A percentile compares a stretch with the other conserved stretches of the same genome.
Conservation (phyloP, 2,797 vertebrate species). For the Onychomys torridus region DNA sequence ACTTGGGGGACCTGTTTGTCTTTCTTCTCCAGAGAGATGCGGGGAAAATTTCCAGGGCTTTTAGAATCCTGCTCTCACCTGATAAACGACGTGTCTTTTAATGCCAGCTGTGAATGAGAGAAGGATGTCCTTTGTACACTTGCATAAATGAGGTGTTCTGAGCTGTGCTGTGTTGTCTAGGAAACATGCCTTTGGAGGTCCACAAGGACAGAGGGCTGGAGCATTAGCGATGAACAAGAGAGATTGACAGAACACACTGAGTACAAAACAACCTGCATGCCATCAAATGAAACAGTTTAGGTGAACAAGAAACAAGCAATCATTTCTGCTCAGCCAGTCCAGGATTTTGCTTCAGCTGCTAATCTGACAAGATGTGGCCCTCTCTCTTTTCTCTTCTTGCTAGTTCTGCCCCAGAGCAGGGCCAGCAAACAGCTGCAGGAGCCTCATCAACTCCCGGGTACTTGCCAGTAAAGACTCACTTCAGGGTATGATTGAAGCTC, state of each 20-base stretch:
- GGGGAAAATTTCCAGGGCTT: constrained; percentile 3
- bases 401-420: not conserved
- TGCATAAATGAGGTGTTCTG: not conserved
- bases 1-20: not conserved
- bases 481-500: rapidly evolving
- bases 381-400: not conserved
- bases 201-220: not conserved
- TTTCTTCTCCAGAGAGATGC: constrained; percentile 21
- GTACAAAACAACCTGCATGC: not conserved
- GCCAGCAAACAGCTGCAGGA: rapidly evolving
- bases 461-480: rapidly evolving
- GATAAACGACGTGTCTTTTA: not conserved
- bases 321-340: not conserved
- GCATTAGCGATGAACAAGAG: not conserved
- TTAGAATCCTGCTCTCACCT: constrained; percentile 43
- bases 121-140: not conserved
- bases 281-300: not conserved
- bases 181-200: constrained; percentile 60
- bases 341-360: not conserved
- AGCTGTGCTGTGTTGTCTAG: constrained; percentile 39
- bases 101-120: not conserved
- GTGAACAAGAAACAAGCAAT: not conserved
- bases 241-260: not conserved
- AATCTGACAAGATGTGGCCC: not conserved
- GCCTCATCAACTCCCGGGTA: not conserved